A percentile compares a stretch with the other conserved stretches of the same genome.
phyloP scores from a whole-genome alignment of 2,797 vertebrate genomes.

The Champsocephalus esox region DNA sequence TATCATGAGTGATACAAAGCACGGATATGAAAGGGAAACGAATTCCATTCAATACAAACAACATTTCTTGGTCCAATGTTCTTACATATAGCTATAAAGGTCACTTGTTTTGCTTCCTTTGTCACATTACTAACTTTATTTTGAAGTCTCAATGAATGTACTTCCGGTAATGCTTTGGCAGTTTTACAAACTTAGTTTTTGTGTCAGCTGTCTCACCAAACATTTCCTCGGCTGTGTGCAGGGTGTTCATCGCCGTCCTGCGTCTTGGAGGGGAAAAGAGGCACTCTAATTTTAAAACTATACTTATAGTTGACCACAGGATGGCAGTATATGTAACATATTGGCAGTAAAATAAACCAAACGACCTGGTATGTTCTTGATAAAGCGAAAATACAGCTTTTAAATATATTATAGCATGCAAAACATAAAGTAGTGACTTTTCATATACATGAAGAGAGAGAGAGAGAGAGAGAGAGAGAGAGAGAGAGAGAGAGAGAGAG shows the following conservation, averaged over 20 bases:
- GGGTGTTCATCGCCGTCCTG: slow-evolving; percentile 26
- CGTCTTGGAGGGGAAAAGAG: slow-evolving; percentile 25
- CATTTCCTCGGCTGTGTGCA: not conserved
- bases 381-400: not conserved
- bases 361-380: not conserved
- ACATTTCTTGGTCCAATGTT: accelerated
- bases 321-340: slow-evolving; percentile 33
- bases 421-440: not conserved
- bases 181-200: not conserved
- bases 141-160: not conserved
- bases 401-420: not conserved
- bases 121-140: not conserved
- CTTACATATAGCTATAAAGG: not conserved
- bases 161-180: not conserved
- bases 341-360: not conserved
- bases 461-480: not conserved
- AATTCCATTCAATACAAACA: not conserved
- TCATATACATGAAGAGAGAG: not conserved
- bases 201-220: not conserved
- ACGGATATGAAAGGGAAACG: accelerated
- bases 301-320: slow-evolving; percentile 39
- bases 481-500: not conserved
- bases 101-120: accelerated
- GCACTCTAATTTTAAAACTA: not conserved
- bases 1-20: accelerated